A percentile compares a stretch with the other conserved stretches of the same genome.
These are phyloP conservation scores for Phthorimaea operculella DNA, from an alignment of 1,140 invertebrate species.

Conservation along the genomic window DNA sequence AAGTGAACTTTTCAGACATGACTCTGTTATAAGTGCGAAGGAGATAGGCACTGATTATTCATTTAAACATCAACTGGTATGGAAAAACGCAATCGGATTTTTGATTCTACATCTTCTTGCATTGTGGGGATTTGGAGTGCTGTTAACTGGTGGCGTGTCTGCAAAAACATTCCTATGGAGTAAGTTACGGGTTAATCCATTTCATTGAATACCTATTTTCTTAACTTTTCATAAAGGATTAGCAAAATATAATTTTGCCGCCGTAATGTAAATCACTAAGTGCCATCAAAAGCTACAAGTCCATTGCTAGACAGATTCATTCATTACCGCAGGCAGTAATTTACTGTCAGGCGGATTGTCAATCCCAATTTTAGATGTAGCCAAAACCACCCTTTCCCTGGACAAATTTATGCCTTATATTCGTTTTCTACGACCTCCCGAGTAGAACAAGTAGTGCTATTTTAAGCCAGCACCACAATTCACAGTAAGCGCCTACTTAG, in stretches of 20 bases:
- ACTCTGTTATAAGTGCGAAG: slow-evolving; percentile 7
- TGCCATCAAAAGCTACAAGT: no score
- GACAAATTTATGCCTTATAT: no score
- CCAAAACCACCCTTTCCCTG: background rate
- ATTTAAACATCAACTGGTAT: slow-evolving; percentile 66
- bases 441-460: no score
- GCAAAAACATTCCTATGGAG: slow-evolving; percentile 43
- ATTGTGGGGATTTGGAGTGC: slow-evolving; percentile 45
- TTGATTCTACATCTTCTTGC: slow-evolving; percentile 56
- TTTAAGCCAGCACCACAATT: no score
- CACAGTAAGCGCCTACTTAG: no score
- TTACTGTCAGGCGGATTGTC: no score
- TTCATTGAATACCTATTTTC: background rate
- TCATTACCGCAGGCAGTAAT: no score
- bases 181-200: slow-evolving; percentile 26
- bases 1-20: background rate
- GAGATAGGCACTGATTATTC: slow-evolving; percentile 62
- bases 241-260: no score
- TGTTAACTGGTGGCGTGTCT: slow-evolving; percentile 28
- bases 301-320: no score
- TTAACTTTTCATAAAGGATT: background rate
- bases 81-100: slow-evolving; percentile 67
- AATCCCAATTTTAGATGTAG: no score
- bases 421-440: no score
- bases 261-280: no score